phyloP scores from a whole-genome alignment of 2,888 invertebrate species.

The Drosophila sordidula region DNA sequence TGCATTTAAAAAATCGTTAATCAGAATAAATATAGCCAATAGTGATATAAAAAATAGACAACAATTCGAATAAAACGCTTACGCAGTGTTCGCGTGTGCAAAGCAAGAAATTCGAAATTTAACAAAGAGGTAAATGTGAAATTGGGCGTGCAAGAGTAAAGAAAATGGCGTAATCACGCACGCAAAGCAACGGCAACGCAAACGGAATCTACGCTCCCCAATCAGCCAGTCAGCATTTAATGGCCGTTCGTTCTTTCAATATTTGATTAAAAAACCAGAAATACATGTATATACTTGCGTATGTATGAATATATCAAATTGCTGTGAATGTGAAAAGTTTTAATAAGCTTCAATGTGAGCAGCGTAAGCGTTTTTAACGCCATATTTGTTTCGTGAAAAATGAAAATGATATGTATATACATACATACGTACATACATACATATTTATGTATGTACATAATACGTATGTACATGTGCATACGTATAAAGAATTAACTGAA shows the following conservation, averaged over 20 bases:
- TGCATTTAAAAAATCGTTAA: conserved; percentile 52
- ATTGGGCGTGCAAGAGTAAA: conserved; percentile 76
- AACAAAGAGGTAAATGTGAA: conserved; percentile 70
- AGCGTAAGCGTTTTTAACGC: conserved; percentile 64
- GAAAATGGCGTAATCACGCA: conserved; percentile 81
- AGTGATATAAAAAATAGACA: conserved; percentile 16
- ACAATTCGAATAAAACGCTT: conserved; percentile 27
- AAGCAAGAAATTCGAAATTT: conserved; percentile 37
- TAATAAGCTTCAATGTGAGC: conserved; percentile 52
- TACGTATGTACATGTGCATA: conserved; percentile 27
- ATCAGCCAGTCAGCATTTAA: conserved; percentile 71
- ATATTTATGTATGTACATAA: conserved; percentile 22
- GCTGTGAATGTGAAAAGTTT: conserved; percentile 63
- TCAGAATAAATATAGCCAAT: conserved; percentile 18
- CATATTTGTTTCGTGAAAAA: conserved; percentile 76
- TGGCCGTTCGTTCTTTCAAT: conserved; percentile 61
- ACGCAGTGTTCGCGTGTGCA: conserved; percentile 42
- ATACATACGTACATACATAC: conserved; percentile 37
- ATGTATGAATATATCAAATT: conserved; percentile 29
- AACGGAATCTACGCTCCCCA: conserved; percentile 70
- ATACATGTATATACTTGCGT: conserved; percentile 37
- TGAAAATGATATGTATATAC: conserved; percentile 68
- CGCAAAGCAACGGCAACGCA: conserved; percentile 71
- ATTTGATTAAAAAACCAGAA: conserved; percentile 58
- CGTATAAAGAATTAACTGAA: conserved; percentile 65